Evolutionary conservation across 2,888 invertebrate genomes (phyloP).

Genomic region (Coleophora deauratella): DNA sequence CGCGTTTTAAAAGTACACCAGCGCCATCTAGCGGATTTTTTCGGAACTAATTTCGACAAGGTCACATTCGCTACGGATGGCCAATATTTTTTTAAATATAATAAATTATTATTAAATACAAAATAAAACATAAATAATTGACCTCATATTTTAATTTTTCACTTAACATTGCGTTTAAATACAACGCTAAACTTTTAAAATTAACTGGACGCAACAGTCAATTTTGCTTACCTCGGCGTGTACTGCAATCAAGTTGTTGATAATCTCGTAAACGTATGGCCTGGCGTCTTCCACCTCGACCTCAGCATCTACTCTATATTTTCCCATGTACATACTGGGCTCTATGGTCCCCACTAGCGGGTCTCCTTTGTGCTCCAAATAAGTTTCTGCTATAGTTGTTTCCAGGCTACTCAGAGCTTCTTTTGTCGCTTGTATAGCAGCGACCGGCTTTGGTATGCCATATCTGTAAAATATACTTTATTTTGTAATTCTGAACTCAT

Average conservation of each 20-base stretch:
- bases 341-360: constrained; percentile 97
- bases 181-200: no score
- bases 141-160: no score
- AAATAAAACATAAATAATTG: no score
- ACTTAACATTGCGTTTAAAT: no score
- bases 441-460: constrained; percentile 83
- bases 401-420: constrained; percentile 76
- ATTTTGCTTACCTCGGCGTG: constrained; percentile 77
- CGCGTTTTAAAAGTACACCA: constrained; percentile 18
- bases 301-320: constrained; percentile 89
- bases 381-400: constrained; percentile 81
- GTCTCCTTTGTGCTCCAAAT: constrained; percentile 92
- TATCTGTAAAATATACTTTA: constrained; percentile 43
- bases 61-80: no score
- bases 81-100: no score
- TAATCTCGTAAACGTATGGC: constrained; percentile 91
- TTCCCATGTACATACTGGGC: constrained; percentile 94
- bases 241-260: constrained; percentile 86
- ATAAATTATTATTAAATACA: no score
- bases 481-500: no score
- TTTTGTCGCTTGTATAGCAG: constrained; percentile 80
- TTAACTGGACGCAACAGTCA: no score
- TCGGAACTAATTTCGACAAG: constrained; percentile 1
- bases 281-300: constrained; percentile 83
- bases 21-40: constrained; percentile 23